Percentiles rank a stretch among this genome's conserved stretches.
Evolutionary conservation across 2,113 vertebrate genomes (phyloP).

Genomic region (Cettia cetti): DNA sequence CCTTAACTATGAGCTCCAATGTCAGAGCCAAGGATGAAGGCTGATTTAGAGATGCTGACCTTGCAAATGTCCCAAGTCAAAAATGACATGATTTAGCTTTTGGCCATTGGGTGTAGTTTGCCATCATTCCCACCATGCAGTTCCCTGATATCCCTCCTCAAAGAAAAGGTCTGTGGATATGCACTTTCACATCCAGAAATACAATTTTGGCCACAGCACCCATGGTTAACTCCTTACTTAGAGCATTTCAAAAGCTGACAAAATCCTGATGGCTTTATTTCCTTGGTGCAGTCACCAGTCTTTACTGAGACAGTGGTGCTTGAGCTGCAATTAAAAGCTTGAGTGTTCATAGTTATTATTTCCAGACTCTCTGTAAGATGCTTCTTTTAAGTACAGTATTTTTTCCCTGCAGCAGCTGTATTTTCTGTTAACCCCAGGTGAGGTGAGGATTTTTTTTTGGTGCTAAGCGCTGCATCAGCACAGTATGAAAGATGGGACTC

Average conservation of each 20-base stretch:
- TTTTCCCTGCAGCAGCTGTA: not conserved
- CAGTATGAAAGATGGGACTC: not conserved
- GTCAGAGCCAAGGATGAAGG: not conserved
- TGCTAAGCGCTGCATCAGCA: not conserved
- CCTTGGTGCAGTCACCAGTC: not conserved
- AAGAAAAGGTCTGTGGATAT: fast-evolving
- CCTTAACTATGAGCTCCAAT: not conserved
- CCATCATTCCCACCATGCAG: not conserved
- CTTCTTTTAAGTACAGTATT: not conserved
- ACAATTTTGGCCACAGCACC: not conserved
- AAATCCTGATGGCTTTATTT: not conserved
- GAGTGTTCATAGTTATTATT: not conserved
- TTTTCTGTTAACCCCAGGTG: not conserved
- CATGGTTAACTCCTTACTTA: not conserved
- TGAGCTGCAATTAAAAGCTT: not conserved
- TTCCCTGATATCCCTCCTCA: not conserved
- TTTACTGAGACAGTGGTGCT: not conserved
- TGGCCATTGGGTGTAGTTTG: not conserved
- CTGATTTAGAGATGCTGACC: not conserved
- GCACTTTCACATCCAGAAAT: not conserved
- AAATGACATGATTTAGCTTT: not conserved
- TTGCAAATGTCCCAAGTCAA: not conserved
- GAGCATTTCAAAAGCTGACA: not conserved
- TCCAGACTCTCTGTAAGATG: not conserved
- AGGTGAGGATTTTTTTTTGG: not conserved